Evolutionary conservation across 2,888 invertebrate species (phyloP).

Genomic region (Eilema sororculum): DNA sequence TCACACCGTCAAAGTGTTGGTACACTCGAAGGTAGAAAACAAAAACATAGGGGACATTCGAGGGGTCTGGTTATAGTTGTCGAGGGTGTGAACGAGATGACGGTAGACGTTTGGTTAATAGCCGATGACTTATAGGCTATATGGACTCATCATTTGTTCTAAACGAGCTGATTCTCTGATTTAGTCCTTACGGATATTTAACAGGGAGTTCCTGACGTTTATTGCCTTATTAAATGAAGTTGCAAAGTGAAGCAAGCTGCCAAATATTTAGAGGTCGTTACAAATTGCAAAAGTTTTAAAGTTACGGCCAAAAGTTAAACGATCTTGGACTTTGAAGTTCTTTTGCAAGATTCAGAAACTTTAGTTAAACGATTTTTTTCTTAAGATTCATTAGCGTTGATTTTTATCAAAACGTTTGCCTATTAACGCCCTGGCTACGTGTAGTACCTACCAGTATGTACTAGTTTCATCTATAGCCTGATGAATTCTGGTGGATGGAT

Average conservation of each 20-base stretch:
- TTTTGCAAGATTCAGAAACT: conserved; percentile 14
- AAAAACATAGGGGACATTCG: conserved; percentile 42
- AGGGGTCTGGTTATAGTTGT: conserved; percentile 39
- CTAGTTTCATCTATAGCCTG: no score
- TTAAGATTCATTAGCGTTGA: not conserved
- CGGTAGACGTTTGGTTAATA: conserved; percentile 35
- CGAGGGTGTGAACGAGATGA: conserved; percentile 30
- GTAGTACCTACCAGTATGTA: no score
- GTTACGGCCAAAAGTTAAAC: conserved; percentile 10
- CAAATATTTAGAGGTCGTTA: conserved; percentile 1
- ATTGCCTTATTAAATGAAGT: not conserved
- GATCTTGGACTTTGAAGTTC: conserved; percentile 1
- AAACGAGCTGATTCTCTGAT: conserved; percentile 8
- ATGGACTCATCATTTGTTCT: conserved; percentile 13
- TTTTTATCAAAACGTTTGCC: not conserved
- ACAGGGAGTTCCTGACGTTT: not conserved
- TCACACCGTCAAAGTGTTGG: conserved; percentile 34
- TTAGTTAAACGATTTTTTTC: not conserved
- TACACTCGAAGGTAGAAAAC: conserved; percentile 33
- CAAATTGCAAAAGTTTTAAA: not conserved
- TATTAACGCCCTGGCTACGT: not conserved
- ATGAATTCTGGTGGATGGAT: not conserved
- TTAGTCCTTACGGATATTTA: not conserved
- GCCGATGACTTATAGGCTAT: conserved; percentile 35
- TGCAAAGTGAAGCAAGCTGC: not conserved